Base-by-base conservation (phyloP, 2,888 invertebrate species). In the Drosophila mimetica region DNA sequence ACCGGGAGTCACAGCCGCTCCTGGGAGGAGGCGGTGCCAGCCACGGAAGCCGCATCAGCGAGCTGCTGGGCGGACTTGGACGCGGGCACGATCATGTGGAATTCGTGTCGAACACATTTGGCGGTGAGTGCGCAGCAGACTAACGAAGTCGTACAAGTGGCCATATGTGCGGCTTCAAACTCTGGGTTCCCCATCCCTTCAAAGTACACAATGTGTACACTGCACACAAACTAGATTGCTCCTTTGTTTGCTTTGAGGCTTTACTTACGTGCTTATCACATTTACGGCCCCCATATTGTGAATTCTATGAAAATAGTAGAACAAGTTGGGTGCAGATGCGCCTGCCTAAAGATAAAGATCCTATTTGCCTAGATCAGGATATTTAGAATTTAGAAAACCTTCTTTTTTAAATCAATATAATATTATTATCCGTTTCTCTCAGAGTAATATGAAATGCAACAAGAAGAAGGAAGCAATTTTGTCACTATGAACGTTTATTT, bases 1-100 rank as follows among this genome's bases (percentile, higher is more conserved):
- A 96, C 93, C 94, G 97, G 90, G 98, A 98, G 94, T 97, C 96
- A 93, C 98, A 98, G 93, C 98, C 98, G 91, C 95, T 98, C 79
- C 94, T 98, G 55, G 96, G 97, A 92, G 96, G 96, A 93, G 95
- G 95, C 91, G 96, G 96, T 93, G 96, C 96, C 93, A 95, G 95
- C 91, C 95, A 95, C 91, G 94, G 95, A 89, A 92, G 93, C 88
- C 77, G 81, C 28, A 96, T 96, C 92, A 96, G 96, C 93, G 86
- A 84, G 47, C 73, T 82, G 22, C 61, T 88, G n/a, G 86, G 86
- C 4, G 88, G 75, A 1, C 58, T 95, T 94, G 92, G 95, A 64
- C 86, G 79, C 11, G 84, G 82, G 48, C 89, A 95, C 91, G 95
- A 96, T 91, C 93, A 93, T 88, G 93, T 95, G 80, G 95, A 96